Evolutionary conservation across 2,888 invertebrate species (phyloP).

Genomic region (Cetonia aurata): DNA sequence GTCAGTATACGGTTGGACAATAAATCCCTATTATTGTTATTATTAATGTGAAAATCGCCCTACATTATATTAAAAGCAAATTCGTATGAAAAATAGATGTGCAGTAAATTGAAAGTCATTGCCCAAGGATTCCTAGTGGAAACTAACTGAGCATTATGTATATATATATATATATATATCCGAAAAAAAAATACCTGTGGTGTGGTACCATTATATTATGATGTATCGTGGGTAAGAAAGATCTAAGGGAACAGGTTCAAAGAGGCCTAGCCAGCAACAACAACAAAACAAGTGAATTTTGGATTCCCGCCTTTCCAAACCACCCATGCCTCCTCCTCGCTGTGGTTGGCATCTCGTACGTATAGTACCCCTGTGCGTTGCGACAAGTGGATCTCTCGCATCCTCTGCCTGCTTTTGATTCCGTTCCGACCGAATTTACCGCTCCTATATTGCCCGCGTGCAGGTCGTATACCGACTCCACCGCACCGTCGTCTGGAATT

Average conservation of each 20-base stretch:
- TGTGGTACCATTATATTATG: constrained; percentile 10
- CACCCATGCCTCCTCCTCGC: constrained; percentile 28
- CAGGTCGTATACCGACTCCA: no score
- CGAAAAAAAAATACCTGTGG: constrained; percentile 28
- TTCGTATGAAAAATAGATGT: no score
- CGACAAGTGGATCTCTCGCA: constrained; percentile 17
- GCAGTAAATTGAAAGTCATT: no score
- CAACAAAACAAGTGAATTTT: constrained; percentile 37
- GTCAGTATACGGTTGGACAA: no score
- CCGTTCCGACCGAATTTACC: constrained; percentile 6
- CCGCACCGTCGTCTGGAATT: constrained; percentile 1
- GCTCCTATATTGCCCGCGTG: neutral
- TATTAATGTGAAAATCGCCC: no score
- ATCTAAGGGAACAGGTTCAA: constrained; percentile 26
- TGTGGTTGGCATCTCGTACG: no score
- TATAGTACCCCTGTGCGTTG: constrained; percentile 10
- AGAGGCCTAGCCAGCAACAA: neutral
- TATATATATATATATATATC: no score
- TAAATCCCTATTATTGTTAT: no score
- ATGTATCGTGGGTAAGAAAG: constrained; percentile 20
- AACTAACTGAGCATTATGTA: no score
- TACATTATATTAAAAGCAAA: no score
- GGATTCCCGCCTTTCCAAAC: constrained; percentile 33
- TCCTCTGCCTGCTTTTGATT: constrained; percentile 12
- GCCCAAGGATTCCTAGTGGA: no score